Conservation (phyloP, 2,888 invertebrate genomes). For the Matsumyia berberina region DNA sequence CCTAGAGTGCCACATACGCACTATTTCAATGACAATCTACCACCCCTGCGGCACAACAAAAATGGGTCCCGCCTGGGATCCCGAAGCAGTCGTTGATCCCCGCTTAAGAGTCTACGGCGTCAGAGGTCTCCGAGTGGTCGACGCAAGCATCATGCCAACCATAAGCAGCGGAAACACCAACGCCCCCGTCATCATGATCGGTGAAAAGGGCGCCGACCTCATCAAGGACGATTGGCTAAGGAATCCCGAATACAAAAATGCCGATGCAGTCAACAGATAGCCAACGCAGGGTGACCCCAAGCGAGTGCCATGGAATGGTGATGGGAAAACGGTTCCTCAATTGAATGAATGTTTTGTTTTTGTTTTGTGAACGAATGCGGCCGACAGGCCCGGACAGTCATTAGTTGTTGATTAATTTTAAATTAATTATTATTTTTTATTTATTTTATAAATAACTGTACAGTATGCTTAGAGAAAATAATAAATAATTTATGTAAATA, state of each 20-base stretch:
- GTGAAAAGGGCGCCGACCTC: conserved; percentile 94
- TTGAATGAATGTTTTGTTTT: conserved; percentile 36
- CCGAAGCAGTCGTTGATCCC: conserved; percentile 92
- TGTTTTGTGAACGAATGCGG: conserved; percentile 60
- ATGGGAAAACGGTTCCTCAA: conserved; percentile 51
- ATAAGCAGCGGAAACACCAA: conserved; percentile 96
- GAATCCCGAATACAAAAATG: conserved; percentile 82
- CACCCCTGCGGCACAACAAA: conserved; percentile 95
- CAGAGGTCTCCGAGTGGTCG: conserved; percentile 91
- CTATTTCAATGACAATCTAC: conserved; percentile 95
- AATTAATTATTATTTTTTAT: conserved; percentile 41
- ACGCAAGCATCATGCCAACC: conserved; percentile 95
- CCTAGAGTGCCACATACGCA: conserved; percentile 94
- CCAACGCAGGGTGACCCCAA: neutral
- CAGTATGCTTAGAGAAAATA: too few species aligned
- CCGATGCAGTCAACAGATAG: conserved; percentile 49
- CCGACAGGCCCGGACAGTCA: conserved; percentile 41
- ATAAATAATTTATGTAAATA: conserved; percentile 35
- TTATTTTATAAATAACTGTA: conserved; percentile 50
- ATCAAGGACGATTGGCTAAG: conserved; percentile 92
- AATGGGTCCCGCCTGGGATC: conserved; percentile 93
- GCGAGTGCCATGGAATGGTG: conserved; percentile 47
- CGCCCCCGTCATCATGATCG: conserved; percentile 96
- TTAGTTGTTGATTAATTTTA: conserved; percentile 72
- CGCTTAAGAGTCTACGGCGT: conserved; percentile 91